These are phyloP conservation scores for Anthonomus grandis DNA, from an alignment of 1,140 invertebrate genomes.

Conservation along the genomic window DNA sequence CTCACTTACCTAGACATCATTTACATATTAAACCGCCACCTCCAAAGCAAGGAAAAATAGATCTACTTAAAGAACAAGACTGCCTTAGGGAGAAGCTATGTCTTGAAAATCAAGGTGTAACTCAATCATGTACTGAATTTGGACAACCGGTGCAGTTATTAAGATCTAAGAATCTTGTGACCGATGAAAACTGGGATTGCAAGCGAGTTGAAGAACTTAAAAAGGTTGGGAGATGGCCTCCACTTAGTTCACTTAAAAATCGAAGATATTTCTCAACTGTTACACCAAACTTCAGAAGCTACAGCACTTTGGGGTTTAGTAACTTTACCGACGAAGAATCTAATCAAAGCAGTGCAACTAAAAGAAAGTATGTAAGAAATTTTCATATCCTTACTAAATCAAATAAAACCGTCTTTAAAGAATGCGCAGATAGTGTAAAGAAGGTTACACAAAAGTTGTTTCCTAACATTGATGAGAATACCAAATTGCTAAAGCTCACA, in stretches of 20 bases:
- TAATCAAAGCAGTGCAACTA: slow-evolving; percentile 1
- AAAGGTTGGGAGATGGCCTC: slow-evolving; percentile 24
- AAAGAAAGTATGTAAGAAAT: slow-evolving; percentile 10
- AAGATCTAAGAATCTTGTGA: slow-evolving; percentile 14
- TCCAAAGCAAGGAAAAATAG: slow-evolving; percentile 20
- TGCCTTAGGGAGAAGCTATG: slow-evolving; percentile 23
- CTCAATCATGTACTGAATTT: slow-evolving; percentile 23
- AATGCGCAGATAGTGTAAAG: slow-evolving; percentile 5
- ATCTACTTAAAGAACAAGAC: slow-evolving; percentile 20
- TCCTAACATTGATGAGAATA: slow-evolving; percentile 9
- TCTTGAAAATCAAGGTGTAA: slow-evolving; percentile 20
- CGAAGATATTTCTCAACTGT: not conserved
- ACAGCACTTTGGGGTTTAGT: slow-evolving; percentile 10
- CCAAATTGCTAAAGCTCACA: not conserved
- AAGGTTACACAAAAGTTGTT: slow-evolving; percentile 6
- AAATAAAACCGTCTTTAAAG: not conserved
- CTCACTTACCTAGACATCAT: not conserved
- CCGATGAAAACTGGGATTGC: slow-evolving; percentile 15
- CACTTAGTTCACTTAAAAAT: slow-evolving; percentile 7
- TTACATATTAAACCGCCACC: slow-evolving; percentile 7
- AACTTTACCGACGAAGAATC: not conserved
- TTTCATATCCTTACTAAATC: slow-evolving; percentile 15
- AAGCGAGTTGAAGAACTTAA: slow-evolving; percentile 18
- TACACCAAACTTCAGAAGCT: not conserved
- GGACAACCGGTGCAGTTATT: slow-evolving; percentile 15